Percentiles rank a stretch among this genome's conserved stretches.
phyloP scores from a whole-genome alignment of 1,140 invertebrate genomes.

The Drosophila serrata region DNA sequence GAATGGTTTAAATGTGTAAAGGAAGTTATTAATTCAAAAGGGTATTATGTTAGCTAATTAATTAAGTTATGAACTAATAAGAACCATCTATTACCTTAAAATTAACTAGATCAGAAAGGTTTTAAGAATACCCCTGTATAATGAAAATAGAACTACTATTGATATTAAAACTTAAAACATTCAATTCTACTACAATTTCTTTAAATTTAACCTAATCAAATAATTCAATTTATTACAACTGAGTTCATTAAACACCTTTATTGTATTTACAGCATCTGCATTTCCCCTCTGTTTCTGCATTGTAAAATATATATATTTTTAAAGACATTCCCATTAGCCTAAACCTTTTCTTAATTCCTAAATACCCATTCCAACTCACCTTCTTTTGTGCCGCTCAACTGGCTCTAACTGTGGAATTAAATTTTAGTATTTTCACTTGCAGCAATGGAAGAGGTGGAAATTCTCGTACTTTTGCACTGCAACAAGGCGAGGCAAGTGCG shows the following conservation, averaged over 20 bases:
- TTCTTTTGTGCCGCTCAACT: slow-evolving; percentile 29
- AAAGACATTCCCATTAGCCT: background rate
- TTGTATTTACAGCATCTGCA: background rate
- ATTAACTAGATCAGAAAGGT: no score
- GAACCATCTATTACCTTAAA: no score
- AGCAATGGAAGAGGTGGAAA: slow-evolving; percentile 16
- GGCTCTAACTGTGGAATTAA: slow-evolving; percentile 57
- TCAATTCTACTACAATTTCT: no score
- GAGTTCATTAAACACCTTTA: background rate
- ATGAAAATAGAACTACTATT: no score
- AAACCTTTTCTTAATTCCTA: background rate
- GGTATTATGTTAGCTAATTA: background rate
- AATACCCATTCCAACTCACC: slow-evolving; percentile 17
- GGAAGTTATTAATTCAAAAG: no score
- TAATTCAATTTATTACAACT: background rate
- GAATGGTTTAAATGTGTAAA: no score
- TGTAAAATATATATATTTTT: background rate
- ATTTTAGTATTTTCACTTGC: slow-evolving; percentile 49
- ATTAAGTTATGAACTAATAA: background rate
- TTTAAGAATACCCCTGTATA: no score
- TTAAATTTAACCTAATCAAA: background rate
- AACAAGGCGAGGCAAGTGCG: slow-evolving; percentile 58
- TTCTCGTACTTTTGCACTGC: slow-evolving; percentile 29
- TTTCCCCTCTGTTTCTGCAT: background rate
- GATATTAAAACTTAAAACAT: no score